Conservation (phyloP, 35 echinoderm and acorn worm species). For the Ptychodera flava region DNA sequence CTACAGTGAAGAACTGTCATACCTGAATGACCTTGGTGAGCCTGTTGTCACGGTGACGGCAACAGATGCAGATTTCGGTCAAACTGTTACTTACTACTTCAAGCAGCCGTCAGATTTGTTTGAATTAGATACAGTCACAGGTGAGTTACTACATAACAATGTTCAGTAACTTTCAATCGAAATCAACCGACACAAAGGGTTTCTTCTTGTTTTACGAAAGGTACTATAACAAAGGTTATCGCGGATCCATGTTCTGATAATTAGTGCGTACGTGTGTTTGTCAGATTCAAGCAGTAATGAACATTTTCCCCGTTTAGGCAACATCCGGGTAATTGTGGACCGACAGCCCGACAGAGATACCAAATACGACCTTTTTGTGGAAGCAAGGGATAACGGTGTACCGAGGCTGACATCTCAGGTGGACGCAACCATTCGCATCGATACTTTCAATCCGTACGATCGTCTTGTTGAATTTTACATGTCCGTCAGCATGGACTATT, state of each 20-base stretch:
- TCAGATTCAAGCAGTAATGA: neutral
- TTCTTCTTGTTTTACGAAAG: neutral
- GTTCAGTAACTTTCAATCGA: neutral
- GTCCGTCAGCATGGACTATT: neutral
- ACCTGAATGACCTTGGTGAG: slow-evolving; percentile 62
- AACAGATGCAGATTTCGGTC: slow-evolving; percentile 62
- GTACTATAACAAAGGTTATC: neutral
- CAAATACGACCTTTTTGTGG: neutral
- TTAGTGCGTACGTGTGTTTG: neutral
- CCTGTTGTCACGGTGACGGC: slow-evolving; percentile 78
- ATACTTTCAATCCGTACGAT: neutral
- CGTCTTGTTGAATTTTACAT: neutral
- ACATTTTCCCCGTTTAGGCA: neutral
- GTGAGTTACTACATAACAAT: neutral
- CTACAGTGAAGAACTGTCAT: slow-evolving; percentile 63
- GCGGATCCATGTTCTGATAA: neutral
- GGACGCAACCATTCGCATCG: neutral
- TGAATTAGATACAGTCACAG: neutral
- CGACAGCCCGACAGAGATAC: neutral
- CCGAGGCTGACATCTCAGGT: neutral
- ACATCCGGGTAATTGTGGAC: neutral
- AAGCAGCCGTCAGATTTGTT: neutral
- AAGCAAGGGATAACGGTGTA: neutral
- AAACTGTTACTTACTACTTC: slow-evolving; percentile 22
- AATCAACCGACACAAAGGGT: neutral